Base-by-base conservation (phyloP, 2,113 vertebrate species). In the Etia nguti region DNA sequence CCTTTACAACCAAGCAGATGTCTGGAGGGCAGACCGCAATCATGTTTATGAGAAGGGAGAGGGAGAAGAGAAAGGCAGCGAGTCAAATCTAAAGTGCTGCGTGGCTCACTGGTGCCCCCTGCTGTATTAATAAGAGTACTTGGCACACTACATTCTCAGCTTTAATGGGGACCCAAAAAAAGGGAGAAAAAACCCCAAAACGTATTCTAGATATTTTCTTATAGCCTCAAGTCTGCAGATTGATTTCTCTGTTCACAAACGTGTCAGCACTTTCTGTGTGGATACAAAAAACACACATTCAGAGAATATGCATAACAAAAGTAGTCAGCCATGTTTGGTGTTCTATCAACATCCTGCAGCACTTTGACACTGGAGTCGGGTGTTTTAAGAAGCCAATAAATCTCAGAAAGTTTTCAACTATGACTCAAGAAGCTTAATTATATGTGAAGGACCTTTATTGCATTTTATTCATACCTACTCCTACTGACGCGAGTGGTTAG, bases 51-150 rank as follows among this genome's bases (percentile, higher is more conserved):
- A 89, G 88, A 92, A 80, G 83, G 81, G 87, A 85, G 59, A 80
- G 88, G 68, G 79, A 79, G 56, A 82, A 38, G 34, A 65, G 79
- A 62, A 82, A 87, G 89, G 73, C 70, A 87, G 85, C 38, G 82
- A 88, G 83, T 86, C 31, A 79, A 75, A 83, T 22, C 41, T 55
- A 46, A 20, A 46, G 31, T n/a, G 5, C 29, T 7, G 82, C 62
- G 26, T n/a, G 92, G 95, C 95, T 93, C 90, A 93, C 92, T 96
- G 95, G 94, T 96, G 96, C 96, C 96, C 94, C 95, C 95, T 96
- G 82, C 92, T 94, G 96, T 26, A 8, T 1, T 9, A 73, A 26
- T 29, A 54, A 12, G 3, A 11, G 65, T 11, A 79, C 38, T 77
- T 16, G 4, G 24, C 38, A 55, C n/a, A 50, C 46, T 48, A 8